phyloP scores from a whole-genome alignment of 2,113 vertebrate genomes.

The Malurus alboscapulatus region DNA sequence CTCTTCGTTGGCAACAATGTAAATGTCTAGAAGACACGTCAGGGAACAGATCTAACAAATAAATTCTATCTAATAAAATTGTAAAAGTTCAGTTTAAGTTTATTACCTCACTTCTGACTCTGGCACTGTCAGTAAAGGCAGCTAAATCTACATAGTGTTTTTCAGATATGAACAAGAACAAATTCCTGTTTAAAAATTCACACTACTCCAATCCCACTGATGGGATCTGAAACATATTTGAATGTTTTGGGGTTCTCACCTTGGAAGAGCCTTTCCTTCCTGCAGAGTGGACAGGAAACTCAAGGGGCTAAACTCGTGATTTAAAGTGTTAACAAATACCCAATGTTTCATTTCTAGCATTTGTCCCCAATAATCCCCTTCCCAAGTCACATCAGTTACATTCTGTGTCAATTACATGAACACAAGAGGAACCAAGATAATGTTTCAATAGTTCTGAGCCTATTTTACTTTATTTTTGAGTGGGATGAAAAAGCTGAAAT shows the following conservation, averaged over 20 bases:
- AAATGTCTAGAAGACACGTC: slow-evolving; percentile 83
- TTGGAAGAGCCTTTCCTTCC: not conserved
- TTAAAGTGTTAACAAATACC: not conserved
- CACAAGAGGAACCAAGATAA: rapidly evolving
- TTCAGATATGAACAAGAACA: not conserved
- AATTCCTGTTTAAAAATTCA: not conserved
- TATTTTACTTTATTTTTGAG: not conserved
- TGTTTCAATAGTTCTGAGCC: not conserved
- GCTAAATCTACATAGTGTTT: not conserved
- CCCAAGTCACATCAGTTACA: not conserved
- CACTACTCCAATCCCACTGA: too few relatives aligned
- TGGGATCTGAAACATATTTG: not conserved
- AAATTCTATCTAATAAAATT: not conserved
- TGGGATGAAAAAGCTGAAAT: not conserved
- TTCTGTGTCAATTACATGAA: not conserved
- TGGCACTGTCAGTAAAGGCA: not conserved
- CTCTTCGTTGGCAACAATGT: slow-evolving; percentile 89
- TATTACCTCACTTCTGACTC: not conserved
- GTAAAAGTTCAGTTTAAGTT: not conserved
- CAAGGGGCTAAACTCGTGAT: not conserved
- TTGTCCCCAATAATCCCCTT: not conserved
- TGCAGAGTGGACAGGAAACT: not conserved
- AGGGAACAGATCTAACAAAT: not conserved
- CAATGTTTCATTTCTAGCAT: not conserved
- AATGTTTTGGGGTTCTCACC: not conserved